Percentiles rank a stretch among this genome's conserved stretches.
These are phyloP conservation scores for Ips typographus DNA, from an alignment of 1,140 invertebrate species.

Conservation along the genomic window DNA sequence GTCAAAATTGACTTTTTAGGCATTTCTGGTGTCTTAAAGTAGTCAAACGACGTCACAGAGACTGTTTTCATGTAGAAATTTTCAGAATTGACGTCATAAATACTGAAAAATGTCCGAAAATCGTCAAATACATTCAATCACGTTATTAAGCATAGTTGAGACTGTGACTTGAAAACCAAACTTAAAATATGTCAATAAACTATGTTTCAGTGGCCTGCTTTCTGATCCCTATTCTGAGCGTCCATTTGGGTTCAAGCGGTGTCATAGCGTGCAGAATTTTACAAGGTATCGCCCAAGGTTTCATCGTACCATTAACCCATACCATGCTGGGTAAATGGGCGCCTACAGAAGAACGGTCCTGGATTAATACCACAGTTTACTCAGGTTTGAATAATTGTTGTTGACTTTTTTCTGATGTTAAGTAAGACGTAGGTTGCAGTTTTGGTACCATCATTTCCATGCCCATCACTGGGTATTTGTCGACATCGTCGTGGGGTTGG, in stretches of 20 bases:
- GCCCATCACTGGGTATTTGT: slow-evolving; percentile 67
- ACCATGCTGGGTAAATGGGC: slow-evolving; percentile 41
- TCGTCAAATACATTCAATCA: too few relatives aligned
- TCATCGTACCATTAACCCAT: slow-evolving; percentile 39
- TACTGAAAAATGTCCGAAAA: too few relatives aligned
- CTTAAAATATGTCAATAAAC: background rate
- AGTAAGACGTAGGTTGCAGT: slow-evolving; percentile 57
- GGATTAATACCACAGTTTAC: slow-evolving; percentile 38
- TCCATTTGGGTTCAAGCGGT: slow-evolving; percentile 32
- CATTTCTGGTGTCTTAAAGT: too few relatives aligned
- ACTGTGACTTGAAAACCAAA: too few relatives aligned
- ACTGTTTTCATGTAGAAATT: too few relatives aligned
- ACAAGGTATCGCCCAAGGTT: slow-evolving; percentile 42
- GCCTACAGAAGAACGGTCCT: slow-evolving; percentile 39
- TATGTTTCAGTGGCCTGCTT: slow-evolving; percentile 52
- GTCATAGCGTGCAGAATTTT: slow-evolving; percentile 40
- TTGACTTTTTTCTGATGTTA: background rate
- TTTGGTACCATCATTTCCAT: slow-evolving; percentile 73
- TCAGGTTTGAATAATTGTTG: slow-evolving; percentile 20
- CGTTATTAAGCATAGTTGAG: too few relatives aligned
- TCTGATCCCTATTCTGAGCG: slow-evolving; percentile 47
- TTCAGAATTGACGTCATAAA: too few relatives aligned
- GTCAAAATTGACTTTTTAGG: too few relatives aligned
- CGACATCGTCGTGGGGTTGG: slow-evolving; percentile 69
- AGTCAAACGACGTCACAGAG: too few relatives aligned